Base-by-base conservation (phyloP, 37 sponge, comb jelly and placozoan species). In the Ianthella basta region DNA sequence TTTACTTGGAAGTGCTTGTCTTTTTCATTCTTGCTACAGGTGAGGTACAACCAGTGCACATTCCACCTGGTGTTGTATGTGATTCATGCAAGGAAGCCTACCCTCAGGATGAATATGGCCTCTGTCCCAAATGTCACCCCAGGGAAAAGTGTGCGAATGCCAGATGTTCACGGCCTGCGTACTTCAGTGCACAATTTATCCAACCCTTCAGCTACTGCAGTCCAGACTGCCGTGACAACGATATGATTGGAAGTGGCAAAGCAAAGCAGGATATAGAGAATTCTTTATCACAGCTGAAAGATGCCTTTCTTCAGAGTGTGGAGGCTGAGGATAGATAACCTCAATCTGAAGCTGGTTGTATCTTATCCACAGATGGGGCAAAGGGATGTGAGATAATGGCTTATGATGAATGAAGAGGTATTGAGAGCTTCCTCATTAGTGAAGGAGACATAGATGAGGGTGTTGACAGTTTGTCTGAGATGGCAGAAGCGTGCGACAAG, bases 141-240 rank as follows among this genome's bases (percentile, higher is more conserved):
- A 14, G 70, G 34, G 4, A 32, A 18, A 16, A 69, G 4, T 69
- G 70, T 69, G 34, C 29, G 27, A 16, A 15, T 69, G 6, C 50
- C 8, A 18, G 4, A 29, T 69, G 70, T 69, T 1, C 18, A 18
- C 33, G 34, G 6, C 70, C 70, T 32, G 29, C 70, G 3, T 69
- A 34, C 70, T 13, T 13, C 35, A 35, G 39, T 36, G 44, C 78
- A 19, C 50, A 75, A 41, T 75, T 53, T 75, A 44, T 50, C 33
- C 50, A 44, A 44, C 38, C 44, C 53, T 75, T 75, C 16, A 24
- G 1, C 21, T 75, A 75, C 54, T 75, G 78, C 40, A 75, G 54
- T 36, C 78, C 78, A 53, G 54, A 41, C 24, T 75, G 78, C 40
- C 37, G 78, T 12, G 78, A 75, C 10, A 75, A 19, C 1, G 78